Percentiles rank a stretch among this genome's conserved stretches.
Conservation (phyloP, 1,140 invertebrate species). For the Zaprionus capensis region DNA sequence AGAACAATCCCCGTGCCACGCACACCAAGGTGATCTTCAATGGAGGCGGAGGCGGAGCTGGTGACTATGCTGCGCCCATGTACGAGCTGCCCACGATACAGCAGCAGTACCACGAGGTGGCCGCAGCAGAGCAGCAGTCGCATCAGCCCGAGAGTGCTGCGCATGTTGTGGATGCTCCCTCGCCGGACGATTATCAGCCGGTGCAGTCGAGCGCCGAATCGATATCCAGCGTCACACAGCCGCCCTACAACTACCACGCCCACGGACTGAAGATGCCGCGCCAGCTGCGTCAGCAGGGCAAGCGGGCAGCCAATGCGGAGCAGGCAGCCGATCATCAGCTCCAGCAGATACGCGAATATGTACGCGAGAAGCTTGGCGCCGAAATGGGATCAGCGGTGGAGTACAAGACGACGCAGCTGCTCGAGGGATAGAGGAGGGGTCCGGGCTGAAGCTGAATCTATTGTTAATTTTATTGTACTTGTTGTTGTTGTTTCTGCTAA, state of each 20-base stretch:
- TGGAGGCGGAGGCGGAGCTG: conserved; percentile 31
- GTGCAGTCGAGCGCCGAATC: conserved; percentile 13
- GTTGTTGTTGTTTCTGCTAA: conserved; percentile 21
- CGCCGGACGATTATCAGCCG: conserved; percentile 38
- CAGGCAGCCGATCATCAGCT: conserved; percentile 51
- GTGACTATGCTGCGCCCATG: conserved; percentile 42
- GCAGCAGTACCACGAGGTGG: conserved; percentile 53
- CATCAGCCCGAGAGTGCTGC: conserved; percentile 37
- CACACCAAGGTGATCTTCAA: conserved; percentile 83
- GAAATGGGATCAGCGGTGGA: conserved; percentile 77
- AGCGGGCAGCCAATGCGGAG: conserved; percentile 52
- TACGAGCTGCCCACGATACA: conserved; percentile 54
- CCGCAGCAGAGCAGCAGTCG: conserved; percentile 21
- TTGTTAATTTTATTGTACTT: conserved; percentile 41
- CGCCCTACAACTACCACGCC: conserved; percentile 80
- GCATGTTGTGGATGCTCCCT: conserved; percentile 19
- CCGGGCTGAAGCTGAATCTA: background rate
- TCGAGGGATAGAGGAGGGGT: conserved; percentile 57
- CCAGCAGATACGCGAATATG: conserved; percentile 76
- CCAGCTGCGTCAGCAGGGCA: conserved; percentile 56
- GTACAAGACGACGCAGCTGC: conserved; percentile 76
- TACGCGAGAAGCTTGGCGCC: conserved; percentile 74
- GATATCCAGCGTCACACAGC: conserved; percentile 54
- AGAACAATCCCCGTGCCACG: conserved; percentile 78
- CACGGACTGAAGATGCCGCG: conserved; percentile 52